A percentile compares a stretch with the other conserved stretches of the same genome.
These are phyloP conservation scores for Polydesmus complanatus DNA, from an alignment of 2,888 invertebrate genomes.

Conservation along the genomic window DNA sequence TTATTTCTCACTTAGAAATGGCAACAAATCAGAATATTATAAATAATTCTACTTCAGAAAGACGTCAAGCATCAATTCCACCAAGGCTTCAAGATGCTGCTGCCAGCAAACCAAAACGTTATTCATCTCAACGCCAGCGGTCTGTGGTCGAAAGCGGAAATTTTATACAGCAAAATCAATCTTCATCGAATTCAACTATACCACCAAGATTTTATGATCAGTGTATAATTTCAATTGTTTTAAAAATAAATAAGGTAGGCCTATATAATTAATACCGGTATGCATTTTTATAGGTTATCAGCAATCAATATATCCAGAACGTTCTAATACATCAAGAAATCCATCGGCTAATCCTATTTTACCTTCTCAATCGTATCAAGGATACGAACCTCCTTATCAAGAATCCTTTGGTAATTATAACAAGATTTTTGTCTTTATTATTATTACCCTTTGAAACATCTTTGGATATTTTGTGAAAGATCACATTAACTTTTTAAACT, in stretches of 20 bases:
- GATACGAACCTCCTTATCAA: conserved; percentile 20
- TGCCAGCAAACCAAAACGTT: conserved; percentile 46
- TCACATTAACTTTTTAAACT: too few relatives aligned
- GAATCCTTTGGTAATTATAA: conserved; percentile 20
- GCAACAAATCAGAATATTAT: not conserved
- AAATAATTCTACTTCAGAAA: conserved; percentile 30
- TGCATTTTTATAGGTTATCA: conserved; percentile 10
- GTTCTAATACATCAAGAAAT: not conserved
- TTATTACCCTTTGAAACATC: too few relatives aligned
- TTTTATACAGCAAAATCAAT: conserved; percentile 12
- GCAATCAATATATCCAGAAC: conserved; percentile 13
- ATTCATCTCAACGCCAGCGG: conserved; percentile 50
- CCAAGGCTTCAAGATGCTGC: conserved; percentile 24
- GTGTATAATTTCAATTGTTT: not conserved
- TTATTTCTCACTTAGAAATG: conserved; percentile 13
- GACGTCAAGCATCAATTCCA: conserved; percentile 26
- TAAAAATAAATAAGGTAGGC: not conserved
- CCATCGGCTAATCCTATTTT: conserved; percentile 1
- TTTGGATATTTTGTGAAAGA: too few relatives aligned
- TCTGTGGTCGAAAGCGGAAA: conserved; percentile 26
- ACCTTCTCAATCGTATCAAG: conserved; percentile 19
- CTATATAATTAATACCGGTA: not conserved
- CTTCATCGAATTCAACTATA: conserved; percentile 9
- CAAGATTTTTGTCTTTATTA: too few relatives aligned
- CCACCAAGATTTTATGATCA: conserved; percentile 17